phyloP scores from a whole-genome alignment of 1,140 invertebrate species.

The Pararge aegeria region DNA sequence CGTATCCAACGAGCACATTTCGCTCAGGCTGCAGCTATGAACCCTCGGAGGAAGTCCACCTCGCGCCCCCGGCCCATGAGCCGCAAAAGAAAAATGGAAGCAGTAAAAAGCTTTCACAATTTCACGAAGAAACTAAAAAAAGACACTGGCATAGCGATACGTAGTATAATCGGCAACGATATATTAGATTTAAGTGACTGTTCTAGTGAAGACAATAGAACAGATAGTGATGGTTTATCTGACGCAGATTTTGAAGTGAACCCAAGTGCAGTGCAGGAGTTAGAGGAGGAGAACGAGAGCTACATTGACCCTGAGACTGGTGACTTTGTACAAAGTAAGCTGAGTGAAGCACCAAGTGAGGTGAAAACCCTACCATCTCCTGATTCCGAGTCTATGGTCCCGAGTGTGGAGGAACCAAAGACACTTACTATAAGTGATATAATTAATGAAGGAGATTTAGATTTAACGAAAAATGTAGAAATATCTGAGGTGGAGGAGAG shows the following conservation, averaged over 20 bases:
- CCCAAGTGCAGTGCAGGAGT: constrained; percentile 68
- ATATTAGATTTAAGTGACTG: constrained; percentile 76
- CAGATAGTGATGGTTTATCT: constrained; percentile 73
- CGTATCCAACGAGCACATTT: constrained; percentile 70
- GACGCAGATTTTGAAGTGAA: constrained; percentile 76
- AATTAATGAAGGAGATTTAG: constrained; percentile 72
- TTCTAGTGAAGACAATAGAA: constrained; percentile 68
- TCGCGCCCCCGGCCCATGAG: constrained; percentile 60
- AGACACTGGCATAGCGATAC: constrained; percentile 76
- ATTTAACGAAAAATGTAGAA: constrained; percentile 74
- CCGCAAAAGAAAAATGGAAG: constrained; percentile 74
- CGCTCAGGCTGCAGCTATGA: constrained; percentile 68
- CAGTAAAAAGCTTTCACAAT: constrained; percentile 74
- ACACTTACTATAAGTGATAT: constrained; percentile 75
- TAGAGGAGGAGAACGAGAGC: constrained; percentile 75
- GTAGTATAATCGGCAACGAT: constrained; percentile 74
- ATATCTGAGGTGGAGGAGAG: constrained; percentile 71
- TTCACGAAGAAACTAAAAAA: constrained; percentile 79
- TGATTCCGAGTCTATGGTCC: constrained; percentile 24
- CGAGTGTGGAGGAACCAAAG: constrained; percentile 48
- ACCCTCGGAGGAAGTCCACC: constrained; percentile 49
- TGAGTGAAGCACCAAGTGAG: constrained; percentile 28
- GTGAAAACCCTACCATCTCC: constrained; percentile 21
- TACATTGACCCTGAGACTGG: constrained; percentile 78
- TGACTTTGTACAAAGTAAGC: constrained; percentile 65